Evolutionary conservation across 1,140 invertebrate genomes (phyloP).

Genomic region (Drosophila neocordata): DNA sequence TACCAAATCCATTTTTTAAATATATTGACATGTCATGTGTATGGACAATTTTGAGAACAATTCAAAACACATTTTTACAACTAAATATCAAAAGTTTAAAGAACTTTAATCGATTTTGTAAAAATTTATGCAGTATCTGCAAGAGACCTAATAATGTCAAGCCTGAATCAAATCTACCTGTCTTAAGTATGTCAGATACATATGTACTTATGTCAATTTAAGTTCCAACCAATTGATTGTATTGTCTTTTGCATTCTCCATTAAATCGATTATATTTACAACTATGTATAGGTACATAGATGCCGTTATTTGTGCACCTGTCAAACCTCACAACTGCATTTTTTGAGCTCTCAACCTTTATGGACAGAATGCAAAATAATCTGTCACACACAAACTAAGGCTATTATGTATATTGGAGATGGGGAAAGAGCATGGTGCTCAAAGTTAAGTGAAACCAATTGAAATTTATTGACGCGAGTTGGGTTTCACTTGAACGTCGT

Average conservation of each 20-base stretch:
- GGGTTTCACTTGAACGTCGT: conserved; percentile 72
- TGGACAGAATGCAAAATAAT: conserved; percentile 46
- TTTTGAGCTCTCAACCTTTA: conserved; percentile 25
- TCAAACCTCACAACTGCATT: conserved; percentile 62
- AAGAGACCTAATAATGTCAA: background rate
- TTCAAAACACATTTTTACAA: no score
- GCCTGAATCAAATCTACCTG: background rate
- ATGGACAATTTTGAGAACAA: no score
- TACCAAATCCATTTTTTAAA: no score
- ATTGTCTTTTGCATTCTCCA: background rate
- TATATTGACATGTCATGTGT: no score
- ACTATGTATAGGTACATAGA: background rate
- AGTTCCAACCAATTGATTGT: conserved; percentile 1
- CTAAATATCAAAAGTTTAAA: no score
- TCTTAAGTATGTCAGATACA: background rate
- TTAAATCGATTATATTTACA: background rate
- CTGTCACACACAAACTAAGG: conserved; percentile 22
- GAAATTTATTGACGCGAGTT: conserved; percentile 78
- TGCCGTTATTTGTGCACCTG: background rate
- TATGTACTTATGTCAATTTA: background rate
- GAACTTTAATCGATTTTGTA: background rate
- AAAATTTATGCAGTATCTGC: background rate
- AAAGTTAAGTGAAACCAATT: conserved; percentile 82
- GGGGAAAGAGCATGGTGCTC: conserved; percentile 29
- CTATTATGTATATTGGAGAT: conserved; percentile 22